Base-by-base conservation (phyloP, 1,140 invertebrate genomes). In the Drosophila arizonae region DNA sequence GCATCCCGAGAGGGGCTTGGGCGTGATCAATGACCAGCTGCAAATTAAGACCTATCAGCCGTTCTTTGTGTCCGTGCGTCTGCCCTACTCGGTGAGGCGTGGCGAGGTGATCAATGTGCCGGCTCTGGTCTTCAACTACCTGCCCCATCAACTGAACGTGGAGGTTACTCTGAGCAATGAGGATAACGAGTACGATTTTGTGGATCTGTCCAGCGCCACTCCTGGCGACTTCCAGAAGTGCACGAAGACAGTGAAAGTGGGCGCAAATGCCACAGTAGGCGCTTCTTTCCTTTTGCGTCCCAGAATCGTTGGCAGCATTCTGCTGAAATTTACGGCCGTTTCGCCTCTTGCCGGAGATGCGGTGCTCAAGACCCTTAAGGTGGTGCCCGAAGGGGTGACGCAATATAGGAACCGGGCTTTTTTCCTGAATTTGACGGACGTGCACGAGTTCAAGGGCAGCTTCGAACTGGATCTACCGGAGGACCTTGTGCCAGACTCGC, bases 41-140 rank as follows among this genome's bases (percentile, higher is more conserved):
- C 96, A 96, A 93, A 91, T 99, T 28, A 95, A 94, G 91, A 96
- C 98, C 0, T 97, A 97, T 90, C 95, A 97, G 80, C 96, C 96
- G 13, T 98, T 99, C 92, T 97, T 97, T 84, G 94, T 98, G 43
- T 95, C 95, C 6, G 87, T 98, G 8, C 90, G 93, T 33, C 92
- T 98, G 39, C 98, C 97, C 0, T 97, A 97, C 85, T 95, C 96
- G 0, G 95, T 99, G 0, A 96, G 97, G 60, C 93, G 97, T 54
- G 97, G 90, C 17, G 91, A 92, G 65, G 86, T 91, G 6, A 90
- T 92, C 48, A 84, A 60, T 64, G 82, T 92, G 15, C 91, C 90
- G 10, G 86, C 91, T 0, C 48, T 90, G 41, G 89, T 92, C 21
- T 92, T 90, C 30, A 92, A 92, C 69, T 92, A 91, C 45, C 50